Percentiles rank a stretch among this genome's conserved stretches.
Evolutionary conservation across 2,888 invertebrate genomes (phyloP).

Genomic region (Protonemura montana): DNA sequence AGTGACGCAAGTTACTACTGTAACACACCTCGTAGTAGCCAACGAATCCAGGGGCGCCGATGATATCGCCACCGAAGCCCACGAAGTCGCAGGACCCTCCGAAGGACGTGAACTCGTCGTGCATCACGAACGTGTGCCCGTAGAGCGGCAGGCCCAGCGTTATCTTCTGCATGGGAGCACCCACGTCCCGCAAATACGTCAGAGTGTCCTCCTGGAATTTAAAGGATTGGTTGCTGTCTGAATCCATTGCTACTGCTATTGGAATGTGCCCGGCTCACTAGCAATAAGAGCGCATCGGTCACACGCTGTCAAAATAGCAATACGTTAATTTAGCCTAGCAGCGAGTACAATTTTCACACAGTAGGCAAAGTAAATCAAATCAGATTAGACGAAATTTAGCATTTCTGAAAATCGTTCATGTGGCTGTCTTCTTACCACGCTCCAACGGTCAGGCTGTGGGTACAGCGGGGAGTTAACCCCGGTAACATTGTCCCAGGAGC

Average conservation of each 20-base stretch:
- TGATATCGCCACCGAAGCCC: constrained; percentile 81
- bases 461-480: constrained; percentile 51
- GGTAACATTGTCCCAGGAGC: constrained; percentile 48
- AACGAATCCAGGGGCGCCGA: constrained; percentile 81
- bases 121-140: constrained; percentile 40
- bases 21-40: constrained; percentile 84
- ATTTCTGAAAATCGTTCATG: too few relatives aligned
- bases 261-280: background rate
- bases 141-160: constrained; percentile 52
- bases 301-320: too few relatives aligned
- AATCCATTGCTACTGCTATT: too few relatives aligned
- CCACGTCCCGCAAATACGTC: constrained; percentile 18
- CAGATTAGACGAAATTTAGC: too few relatives aligned
- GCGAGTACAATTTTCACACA: too few relatives aligned
- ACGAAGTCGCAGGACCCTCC: constrained; percentile 64
- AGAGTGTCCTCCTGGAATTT: constrained; percentile 21
- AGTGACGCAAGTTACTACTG: background rate
- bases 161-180: constrained; percentile 50
- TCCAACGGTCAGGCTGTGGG: constrained; percentile 19
- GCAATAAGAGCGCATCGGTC: too few relatives aligned
- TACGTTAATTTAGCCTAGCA: too few relatives aligned
- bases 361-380: too few relatives aligned
- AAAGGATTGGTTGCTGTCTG: too few relatives aligned
- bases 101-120: constrained; percentile 53
- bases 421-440: constrained; percentile 31